A percentile compares a stretch with the other conserved stretches of the same genome.
Evolutionary conservation across 2,113 vertebrate genomes (phyloP).

Genomic region (Amia ocellicauda): DNA sequence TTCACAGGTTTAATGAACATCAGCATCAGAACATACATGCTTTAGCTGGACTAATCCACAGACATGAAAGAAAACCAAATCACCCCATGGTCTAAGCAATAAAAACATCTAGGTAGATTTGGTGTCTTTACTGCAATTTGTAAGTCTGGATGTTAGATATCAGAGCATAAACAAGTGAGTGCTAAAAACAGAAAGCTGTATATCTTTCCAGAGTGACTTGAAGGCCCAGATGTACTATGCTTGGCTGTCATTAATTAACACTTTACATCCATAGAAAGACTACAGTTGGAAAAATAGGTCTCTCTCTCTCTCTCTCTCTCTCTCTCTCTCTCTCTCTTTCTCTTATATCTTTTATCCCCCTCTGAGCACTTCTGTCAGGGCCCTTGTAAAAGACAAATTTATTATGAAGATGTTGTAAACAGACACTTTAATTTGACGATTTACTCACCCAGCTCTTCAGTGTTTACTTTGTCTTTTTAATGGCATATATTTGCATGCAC

Average conservation of each 20-base stretch:
- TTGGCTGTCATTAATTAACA: background rate
- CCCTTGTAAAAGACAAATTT: too few species aligned
- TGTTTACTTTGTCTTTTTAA: background rate
- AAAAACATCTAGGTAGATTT: too few species aligned
- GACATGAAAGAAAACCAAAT: too few species aligned
- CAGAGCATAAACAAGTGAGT: too few species aligned
- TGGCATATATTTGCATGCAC: background rate
- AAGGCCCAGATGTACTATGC: background rate
- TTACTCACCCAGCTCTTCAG: background rate
- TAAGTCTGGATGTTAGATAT: too few species aligned
- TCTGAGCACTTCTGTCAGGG: background rate
- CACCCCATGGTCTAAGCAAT: too few species aligned
- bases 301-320: slow-evolving; percentile 1
- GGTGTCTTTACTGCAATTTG: too few species aligned
- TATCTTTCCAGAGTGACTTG: slow-evolving; percentile 26
- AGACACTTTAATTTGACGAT: background rate
- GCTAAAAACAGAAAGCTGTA: background rate
- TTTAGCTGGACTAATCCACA: too few species aligned
- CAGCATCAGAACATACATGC: too few species aligned
- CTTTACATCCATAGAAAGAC: background rate
- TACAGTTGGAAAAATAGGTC: background rate
- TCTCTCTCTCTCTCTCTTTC: background rate
- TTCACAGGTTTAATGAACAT: too few species aligned
- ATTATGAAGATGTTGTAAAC: background rate
- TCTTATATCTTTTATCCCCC: background rate